These are phyloP conservation scores for Phthorimaea operculella DNA, from an alignment of 1,140 invertebrate genomes.

Conservation along the genomic window DNA sequence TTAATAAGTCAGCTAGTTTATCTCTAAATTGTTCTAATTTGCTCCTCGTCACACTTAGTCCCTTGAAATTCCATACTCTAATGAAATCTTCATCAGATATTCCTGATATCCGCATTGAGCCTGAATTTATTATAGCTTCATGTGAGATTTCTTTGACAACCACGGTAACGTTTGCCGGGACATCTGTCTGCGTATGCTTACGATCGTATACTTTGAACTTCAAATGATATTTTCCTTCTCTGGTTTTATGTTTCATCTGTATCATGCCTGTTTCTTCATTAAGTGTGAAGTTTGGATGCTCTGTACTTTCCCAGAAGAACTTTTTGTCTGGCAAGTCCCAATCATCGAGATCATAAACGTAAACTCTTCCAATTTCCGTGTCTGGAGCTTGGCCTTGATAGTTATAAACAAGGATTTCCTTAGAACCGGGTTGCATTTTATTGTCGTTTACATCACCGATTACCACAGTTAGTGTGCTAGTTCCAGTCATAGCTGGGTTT, in stretches of 20 bases:
- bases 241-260: slow-evolving; percentile 91
- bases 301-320: slow-evolving; percentile 90
- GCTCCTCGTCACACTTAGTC: slow-evolving; percentile 83
- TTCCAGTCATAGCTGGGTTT: slow-evolving; percentile 91
- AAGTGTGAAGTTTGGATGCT: slow-evolving; percentile 86
- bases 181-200: slow-evolving; percentile 92
- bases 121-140: slow-evolving; percentile 95
- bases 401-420: slow-evolving; percentile 97
- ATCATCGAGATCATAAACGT: slow-evolving; percentile 96
- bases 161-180: slow-evolving; percentile 92
- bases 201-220: slow-evolving; percentile 94
- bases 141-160: slow-evolving; percentile 94
- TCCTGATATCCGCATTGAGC: slow-evolving; percentile 92
- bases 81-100: slow-evolving; percentile 97
- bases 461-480: slow-evolving; percentile 93
- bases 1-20: slow-evolving; percentile 85
- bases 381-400: slow-evolving; percentile 93
- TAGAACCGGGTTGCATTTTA: slow-evolving; percentile 95
- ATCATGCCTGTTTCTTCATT: slow-evolving; percentile 95
- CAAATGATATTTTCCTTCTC: slow-evolving; percentile 86
- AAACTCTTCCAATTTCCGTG: slow-evolving; percentile 93
- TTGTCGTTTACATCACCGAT: slow-evolving; percentile 98
- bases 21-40: slow-evolving; percentile 90
- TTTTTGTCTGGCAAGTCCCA: slow-evolving; percentile 98
- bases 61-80: slow-evolving; percentile 91